phyloP scores from a whole-genome alignment of 2,888 invertebrate species.

The Gerris lacustris region DNA sequence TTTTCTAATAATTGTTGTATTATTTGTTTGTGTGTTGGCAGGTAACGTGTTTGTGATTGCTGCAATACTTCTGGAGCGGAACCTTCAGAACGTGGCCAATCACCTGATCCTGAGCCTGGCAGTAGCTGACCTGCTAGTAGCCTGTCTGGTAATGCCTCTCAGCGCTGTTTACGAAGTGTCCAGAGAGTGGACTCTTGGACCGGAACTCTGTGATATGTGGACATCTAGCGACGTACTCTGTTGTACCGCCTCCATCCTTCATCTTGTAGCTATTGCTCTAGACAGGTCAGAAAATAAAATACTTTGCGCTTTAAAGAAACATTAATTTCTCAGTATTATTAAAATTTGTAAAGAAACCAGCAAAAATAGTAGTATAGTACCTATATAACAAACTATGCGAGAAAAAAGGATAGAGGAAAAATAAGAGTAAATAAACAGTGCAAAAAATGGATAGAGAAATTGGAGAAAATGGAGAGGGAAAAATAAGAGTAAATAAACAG shows the following conservation, averaged over 20 bases:
- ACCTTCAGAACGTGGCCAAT: conserved; percentile 78
- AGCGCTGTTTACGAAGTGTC: conserved; percentile 59
- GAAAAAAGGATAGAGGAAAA: too few relatives aligned
- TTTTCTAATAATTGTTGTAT: neutral
- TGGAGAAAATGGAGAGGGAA: too few relatives aligned
- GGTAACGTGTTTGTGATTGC: conserved; percentile 92
- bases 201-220: conserved; percentile 85
- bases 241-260: conserved; percentile 71
- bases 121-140: conserved; percentile 81
- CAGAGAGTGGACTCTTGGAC: conserved; percentile 71
- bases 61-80: conserved; percentile 74
- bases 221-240: conserved; percentile 83
- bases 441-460: too few relatives aligned
- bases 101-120: conserved; percentile 82
- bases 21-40: conserved; percentile 34
- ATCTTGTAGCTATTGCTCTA: conserved; percentile 67
- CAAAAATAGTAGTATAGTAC: too few relatives aligned
- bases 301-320: too few relatives aligned
- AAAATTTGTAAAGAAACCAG: too few relatives aligned
- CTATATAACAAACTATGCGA: too few relatives aligned
- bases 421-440: too few relatives aligned
- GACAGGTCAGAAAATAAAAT: conserved; percentile 49
- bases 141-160: conserved; percentile 65
- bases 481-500: too few relatives aligned
- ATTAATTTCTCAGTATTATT: too few relatives aligned